Base-by-base conservation (phyloP, 2,888 invertebrate species). In the Celastrina argiolus region DNA sequence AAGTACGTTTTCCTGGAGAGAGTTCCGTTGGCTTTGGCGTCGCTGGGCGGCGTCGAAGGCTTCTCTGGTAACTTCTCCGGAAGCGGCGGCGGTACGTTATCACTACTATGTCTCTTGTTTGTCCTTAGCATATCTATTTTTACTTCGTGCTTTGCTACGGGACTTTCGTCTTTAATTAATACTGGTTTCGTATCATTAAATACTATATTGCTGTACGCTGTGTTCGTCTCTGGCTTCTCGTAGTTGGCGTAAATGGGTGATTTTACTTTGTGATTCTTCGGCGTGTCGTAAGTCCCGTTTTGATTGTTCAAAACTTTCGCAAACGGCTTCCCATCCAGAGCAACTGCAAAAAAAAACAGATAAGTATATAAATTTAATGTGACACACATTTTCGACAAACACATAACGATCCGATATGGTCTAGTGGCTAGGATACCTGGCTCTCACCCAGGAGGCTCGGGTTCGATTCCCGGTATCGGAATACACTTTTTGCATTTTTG, bases 361-460 rank as follows among this genome's bases (percentile, higher is more conserved):
- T 51, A 36, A 16, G 31, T n/a, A 63, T 16, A 45, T n/a, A 22
- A 31, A 22, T 14, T 18, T 10, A 56, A 64, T 39, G 12, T 39
- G 26, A 51, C 14, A 5, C 51, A 51, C 12, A 16, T 26, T 61
- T 61, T 61, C 7, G 5, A 0, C 0, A 0, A 0, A 0, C 7
- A 2, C 6, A 2, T 22, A 16, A 22, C 14, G 36, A 74, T 91
- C 91, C 91, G 90, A 88, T 92, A 92, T 92, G 91, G 92, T 93
- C 93, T 93, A 93, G 92, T 93, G 93, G 93, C 92, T 92, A 93
- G 92, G 93, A 93, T 93, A 93, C 92, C 93, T 93, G 93, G 93
- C 93, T 93, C 92, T 93, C 93, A 93, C 92, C 93, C 93, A 93
- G 93, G 93, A 93, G 93, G 93, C 93, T 93, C 93, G 93, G 93